Conservation (phyloP, 2,888 invertebrate genomes). For the Apeira syringaria region DNA sequence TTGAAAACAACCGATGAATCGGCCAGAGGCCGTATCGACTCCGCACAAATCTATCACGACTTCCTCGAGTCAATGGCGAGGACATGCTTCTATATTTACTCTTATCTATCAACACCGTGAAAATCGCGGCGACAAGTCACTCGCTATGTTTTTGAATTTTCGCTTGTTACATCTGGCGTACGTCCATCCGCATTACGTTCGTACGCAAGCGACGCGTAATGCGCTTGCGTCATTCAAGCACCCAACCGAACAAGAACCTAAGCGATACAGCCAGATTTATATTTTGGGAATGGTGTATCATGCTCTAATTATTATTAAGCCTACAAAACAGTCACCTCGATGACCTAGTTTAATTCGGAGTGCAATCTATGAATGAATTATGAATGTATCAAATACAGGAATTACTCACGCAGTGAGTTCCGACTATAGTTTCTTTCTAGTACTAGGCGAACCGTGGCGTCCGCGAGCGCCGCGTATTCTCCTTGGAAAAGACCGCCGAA, state of each 20-base stretch:
- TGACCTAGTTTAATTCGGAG: not conserved
- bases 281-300: constrained; percentile 23
- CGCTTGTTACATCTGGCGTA: constrained; percentile 47
- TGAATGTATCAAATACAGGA: no score
- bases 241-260: constrained; percentile 15
- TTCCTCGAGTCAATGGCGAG: constrained; percentile 81
- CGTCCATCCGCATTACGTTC: constrained; percentile 47
- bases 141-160: constrained; percentile 36
- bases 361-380: no score
- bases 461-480: no score
- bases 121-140: constrained; percentile 54
- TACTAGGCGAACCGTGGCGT: no score
- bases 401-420: no score
- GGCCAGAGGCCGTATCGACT: constrained; percentile 63
- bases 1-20: constrained; percentile 76
- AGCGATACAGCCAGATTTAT: constrained; percentile 19
- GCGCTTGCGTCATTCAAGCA: constrained; percentile 38
- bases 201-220: constrained; percentile 40
- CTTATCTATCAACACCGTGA: constrained; percentile 59
- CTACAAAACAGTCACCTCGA: not conserved
- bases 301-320: constrained; percentile 13
- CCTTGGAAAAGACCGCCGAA: no score
- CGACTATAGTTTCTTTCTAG: no score
- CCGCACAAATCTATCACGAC: constrained; percentile 71
- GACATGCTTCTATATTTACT: constrained; percentile 69